Conservation (phyloP, 1,140 invertebrate genomes). For the Nebria ingens region DNA sequence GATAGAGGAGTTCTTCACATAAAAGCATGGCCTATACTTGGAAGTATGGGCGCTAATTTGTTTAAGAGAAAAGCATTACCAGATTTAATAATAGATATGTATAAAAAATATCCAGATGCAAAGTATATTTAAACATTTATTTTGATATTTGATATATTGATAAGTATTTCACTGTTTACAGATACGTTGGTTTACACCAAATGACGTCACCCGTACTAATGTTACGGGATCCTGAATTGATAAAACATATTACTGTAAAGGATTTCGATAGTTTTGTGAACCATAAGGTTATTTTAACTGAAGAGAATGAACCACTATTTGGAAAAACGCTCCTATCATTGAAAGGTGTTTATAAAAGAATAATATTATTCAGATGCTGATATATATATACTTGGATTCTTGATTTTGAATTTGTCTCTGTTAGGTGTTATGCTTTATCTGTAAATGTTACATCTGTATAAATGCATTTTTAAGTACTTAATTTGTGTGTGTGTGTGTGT, state of each 20-base stretch:
- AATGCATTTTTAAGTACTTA: neutral
- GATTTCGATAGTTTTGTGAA: slow-evolving; percentile 17
- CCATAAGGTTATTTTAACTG: neutral
- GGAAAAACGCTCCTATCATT: neutral
- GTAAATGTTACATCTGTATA: neutral
- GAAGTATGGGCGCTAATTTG: neutral
- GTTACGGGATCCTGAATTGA: slow-evolving; percentile 22
- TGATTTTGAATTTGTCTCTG: neutral
- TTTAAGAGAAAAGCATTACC: neutral
- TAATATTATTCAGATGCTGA: neutral
- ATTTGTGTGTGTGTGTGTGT: slow-evolving; percentile 3
- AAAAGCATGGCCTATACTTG: neutral
- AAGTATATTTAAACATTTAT: neutral
- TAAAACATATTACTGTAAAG: slow-evolving; percentile 22
- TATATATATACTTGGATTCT: neutral
- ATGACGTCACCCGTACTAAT: slow-evolving; percentile 18
- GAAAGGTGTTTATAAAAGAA: slow-evolving; percentile 1
- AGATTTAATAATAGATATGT: neutral
- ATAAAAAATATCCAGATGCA: neutral
- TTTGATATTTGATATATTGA: neutral
- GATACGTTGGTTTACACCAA: slow-evolving; percentile 18
- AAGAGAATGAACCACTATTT: neutral
- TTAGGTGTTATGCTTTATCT: neutral
- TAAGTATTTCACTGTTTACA: neutral
- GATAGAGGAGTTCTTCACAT: neutral